phyloP scores from a whole-genome alignment of 2,113 vertebrate species.

The Atlantisia rogersi region DNA sequence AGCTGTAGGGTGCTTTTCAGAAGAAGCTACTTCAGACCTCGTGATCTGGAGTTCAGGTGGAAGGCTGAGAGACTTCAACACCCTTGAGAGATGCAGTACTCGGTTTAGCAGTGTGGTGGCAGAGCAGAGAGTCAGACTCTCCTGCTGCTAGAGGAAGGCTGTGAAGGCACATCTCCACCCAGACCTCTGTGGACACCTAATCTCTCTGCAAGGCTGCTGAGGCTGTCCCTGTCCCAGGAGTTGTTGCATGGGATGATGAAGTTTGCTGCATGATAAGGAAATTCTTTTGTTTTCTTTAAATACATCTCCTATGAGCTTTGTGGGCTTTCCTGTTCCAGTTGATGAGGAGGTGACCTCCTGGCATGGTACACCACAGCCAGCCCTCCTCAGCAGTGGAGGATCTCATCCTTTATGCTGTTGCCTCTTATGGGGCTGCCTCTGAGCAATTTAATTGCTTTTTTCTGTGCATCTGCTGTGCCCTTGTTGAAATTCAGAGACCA shows the following conservation, averaged over 20 bases:
- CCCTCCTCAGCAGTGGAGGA: not conserved
- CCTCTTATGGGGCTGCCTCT: not conserved
- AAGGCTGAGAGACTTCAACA: not conserved
- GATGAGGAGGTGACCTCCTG: not conserved
- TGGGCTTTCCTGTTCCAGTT: not conserved
- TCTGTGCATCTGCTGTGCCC: not conserved
- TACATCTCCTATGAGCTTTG: not conserved
- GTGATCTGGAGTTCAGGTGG: not conserved
- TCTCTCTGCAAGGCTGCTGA: accelerated
- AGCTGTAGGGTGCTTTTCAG: not conserved
- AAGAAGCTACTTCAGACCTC: not conserved
- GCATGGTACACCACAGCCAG: not conserved
- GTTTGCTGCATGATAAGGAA: not conserved
- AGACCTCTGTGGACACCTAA: not conserved
- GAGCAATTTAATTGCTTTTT: not conserved
- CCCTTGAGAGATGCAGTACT: not conserved
- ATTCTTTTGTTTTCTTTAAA: not conserved
- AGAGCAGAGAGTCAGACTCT: not conserved
- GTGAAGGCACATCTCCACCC: not conserved
- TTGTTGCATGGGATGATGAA: not conserved
- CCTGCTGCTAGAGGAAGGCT: not conserved
- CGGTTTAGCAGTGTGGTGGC: not conserved
- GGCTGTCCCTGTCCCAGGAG: not conserved
- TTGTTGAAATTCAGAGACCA: not conserved
- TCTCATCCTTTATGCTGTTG: not conserved